Percentiles rank a stretch among this genome's conserved stretches.
Conservation (phyloP, 2,113 vertebrate species). For the Paracanthobrama guichenoti region DNA sequence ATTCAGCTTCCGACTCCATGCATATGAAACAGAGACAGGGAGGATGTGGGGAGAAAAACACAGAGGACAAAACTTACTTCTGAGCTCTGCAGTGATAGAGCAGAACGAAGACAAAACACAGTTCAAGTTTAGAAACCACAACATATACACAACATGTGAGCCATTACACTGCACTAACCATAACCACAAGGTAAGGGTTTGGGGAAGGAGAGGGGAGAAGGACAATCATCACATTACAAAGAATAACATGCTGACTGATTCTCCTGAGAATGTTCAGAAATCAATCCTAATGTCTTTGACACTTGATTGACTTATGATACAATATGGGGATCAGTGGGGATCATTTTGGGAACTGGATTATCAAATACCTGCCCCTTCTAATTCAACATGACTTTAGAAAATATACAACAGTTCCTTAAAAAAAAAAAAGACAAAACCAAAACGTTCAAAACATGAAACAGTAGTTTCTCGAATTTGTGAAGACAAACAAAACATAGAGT, state of each 20-base stretch:
- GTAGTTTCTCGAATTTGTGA: neutral
- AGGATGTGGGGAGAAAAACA: slow-evolving; percentile 52
- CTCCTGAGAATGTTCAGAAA: slow-evolving; percentile 58
- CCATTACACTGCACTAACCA: slow-evolving; percentile 62
- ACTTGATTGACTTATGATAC: neutral
- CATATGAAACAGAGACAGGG: slow-evolving; percentile 51
- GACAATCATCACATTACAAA: slow-evolving; percentile 45
- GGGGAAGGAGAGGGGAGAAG: slow-evolving; percentile 66
- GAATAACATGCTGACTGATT: slow-evolving; percentile 29
- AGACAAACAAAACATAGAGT: neutral
- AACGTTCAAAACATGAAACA: neutral
- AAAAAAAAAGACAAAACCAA: slow-evolving; percentile 3
- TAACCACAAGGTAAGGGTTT: slow-evolving; percentile 47
- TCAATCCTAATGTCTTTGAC: slow-evolving; percentile 92
- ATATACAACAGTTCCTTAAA: slow-evolving; percentile 1
- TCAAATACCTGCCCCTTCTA: slow-evolving; percentile 1
- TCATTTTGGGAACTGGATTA: neutral
- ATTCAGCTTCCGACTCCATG: slow-evolving; percentile 72
- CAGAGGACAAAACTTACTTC: slow-evolving; percentile 79
- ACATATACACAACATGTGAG: slow-evolving; percentile 50
- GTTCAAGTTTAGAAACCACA: slow-evolving; percentile 72
- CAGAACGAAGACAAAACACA: slow-evolving; percentile 77
- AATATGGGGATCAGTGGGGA: neutral
- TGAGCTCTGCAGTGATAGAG: slow-evolving; percentile 80
- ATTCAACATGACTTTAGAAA: neutral